phyloP scores from a whole-genome alignment of 1,140 invertebrate genomes.

The Papilio machaon region DNA sequence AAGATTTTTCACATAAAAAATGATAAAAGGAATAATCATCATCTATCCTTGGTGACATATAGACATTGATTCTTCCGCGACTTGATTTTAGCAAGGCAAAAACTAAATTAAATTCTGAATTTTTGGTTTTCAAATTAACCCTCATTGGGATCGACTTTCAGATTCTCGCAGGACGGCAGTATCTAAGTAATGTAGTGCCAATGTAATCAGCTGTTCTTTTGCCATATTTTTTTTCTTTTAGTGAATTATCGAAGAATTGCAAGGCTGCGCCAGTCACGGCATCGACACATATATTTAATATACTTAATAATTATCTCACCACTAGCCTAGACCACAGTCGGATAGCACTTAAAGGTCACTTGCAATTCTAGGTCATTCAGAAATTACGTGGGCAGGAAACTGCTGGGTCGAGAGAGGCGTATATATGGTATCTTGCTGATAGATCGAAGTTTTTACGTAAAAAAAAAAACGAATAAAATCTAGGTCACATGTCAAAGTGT shows the following conservation, averaged over 20 bases:
- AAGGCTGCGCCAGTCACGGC: slow-evolving; percentile 46
- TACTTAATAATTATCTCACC: slow-evolving; percentile 37
- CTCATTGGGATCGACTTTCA: too few species aligned
- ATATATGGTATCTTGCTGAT: slow-evolving; percentile 31
- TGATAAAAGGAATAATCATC: too few species aligned
- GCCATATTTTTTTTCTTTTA: slow-evolving; percentile 43
- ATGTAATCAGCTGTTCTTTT: slow-evolving; percentile 42
- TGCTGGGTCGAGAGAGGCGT: slow-evolving; percentile 26
- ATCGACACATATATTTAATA: slow-evolving; percentile 38
- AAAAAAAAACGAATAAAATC: not conserved
- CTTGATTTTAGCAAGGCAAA: too few species aligned
- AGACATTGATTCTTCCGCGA: too few species aligned
- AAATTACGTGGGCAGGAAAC: slow-evolving; percentile 43
- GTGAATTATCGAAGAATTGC: slow-evolving; percentile 44
- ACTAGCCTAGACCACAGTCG: slow-evolving; percentile 36
- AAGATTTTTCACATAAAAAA: too few species aligned
- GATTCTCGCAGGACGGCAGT: not conserved
- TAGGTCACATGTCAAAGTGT: not conserved
- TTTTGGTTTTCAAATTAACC: too few species aligned
- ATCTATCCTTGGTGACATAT: too few species aligned
- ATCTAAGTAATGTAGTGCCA: not conserved
- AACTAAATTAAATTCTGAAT: too few species aligned
- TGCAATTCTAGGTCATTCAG: slow-evolving; percentile 46
- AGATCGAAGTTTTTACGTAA: not conserved
- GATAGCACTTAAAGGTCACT: slow-evolving; percentile 40